Evolutionary conservation across 2,888 invertebrate genomes (phyloP).

Genomic region (Tipula helvola): DNA sequence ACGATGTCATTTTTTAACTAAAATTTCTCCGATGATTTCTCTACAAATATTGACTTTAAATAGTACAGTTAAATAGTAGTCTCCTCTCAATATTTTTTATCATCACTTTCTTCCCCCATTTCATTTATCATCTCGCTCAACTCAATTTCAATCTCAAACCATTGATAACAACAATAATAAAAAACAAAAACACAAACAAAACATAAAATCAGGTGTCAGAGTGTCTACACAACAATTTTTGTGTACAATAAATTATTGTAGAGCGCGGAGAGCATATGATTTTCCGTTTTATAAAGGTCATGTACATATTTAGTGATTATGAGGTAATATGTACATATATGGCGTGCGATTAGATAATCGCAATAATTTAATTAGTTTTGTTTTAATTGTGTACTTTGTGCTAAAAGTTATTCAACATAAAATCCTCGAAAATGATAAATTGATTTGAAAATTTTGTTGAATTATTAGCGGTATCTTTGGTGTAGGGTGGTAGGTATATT

Average conservation of each 20-base stretch:
- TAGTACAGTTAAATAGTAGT: background rate
- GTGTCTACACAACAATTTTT: background rate
- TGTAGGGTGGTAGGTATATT: background rate
- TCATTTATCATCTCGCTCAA: background rate
- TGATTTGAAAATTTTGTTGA: background rate
- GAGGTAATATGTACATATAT: background rate
- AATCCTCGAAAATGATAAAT: background rate
- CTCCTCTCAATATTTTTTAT: background rate
- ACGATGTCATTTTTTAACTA: background rate
- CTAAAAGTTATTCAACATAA: background rate
- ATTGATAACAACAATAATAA: background rate
- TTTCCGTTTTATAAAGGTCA: background rate
- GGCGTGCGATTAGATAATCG: background rate
- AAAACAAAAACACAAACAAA: background rate
- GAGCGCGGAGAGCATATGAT: background rate
- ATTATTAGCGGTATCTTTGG: background rate
- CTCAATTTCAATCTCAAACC: background rate
- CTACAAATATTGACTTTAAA: background rate
- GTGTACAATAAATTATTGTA: background rate
- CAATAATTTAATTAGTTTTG: background rate
- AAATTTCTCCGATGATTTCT: background rate
- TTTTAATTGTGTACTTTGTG: background rate
- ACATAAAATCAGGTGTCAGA: background rate
- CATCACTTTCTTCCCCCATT: background rate
- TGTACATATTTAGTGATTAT: background rate